Conservation (phyloP, 2,113 vertebrate species). For the Syngnathus floridae region DNA sequence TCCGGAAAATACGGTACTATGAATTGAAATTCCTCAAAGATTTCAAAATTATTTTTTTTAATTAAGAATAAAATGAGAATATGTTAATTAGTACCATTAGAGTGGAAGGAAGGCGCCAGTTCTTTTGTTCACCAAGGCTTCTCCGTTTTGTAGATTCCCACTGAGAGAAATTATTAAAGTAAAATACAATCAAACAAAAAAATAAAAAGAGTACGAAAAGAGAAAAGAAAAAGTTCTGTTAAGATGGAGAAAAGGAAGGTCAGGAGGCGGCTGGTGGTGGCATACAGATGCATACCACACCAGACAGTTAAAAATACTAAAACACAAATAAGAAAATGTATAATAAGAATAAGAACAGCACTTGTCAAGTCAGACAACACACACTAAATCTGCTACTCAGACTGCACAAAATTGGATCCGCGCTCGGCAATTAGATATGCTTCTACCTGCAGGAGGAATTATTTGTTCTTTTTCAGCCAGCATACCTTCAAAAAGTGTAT, state of each 20-base stretch:
- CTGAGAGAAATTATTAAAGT: too few species aligned
- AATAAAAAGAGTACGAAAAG: too few species aligned
- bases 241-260: background rate
- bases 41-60: too few species aligned
- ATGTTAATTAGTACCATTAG: too few species aligned
- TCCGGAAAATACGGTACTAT: too few species aligned
- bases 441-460: constrained; percentile 15
- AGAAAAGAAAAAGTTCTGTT: too few species aligned
- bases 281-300: background rate
- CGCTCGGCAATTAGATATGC: constrained; percentile 23
- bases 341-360: constrained; percentile 4
- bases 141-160: too few species aligned
- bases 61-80: too few species aligned
- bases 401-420: constrained; percentile 16
- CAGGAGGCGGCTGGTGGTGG: background rate
- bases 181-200: too few species aligned
- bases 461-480: constrained; percentile 11
- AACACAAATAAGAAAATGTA: background rate
- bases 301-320: background rate
- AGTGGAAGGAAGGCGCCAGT: too few species aligned
- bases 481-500: constrained; percentile 29
- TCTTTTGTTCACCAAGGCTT: too few species aligned
- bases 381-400: constrained; percentile 14
- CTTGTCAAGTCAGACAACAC: constrained; percentile 9
- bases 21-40: too few species aligned